Evolutionary conservation across 2,113 vertebrate genomes (phyloP).

Genomic region (Misgurnus mizolepis): DNA sequence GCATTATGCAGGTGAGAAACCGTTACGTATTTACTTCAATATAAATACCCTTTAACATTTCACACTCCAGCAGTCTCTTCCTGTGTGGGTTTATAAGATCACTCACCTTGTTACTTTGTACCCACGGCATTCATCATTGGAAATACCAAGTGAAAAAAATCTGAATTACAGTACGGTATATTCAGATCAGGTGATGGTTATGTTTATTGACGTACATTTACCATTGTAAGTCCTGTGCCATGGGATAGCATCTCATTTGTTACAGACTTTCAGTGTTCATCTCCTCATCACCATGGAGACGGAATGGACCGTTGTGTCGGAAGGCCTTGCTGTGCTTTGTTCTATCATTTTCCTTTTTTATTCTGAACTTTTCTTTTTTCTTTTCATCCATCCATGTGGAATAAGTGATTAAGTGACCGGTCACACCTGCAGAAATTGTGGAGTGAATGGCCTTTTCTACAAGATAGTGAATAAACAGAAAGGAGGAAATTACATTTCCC

Average conservation of each 20-base stretch:
- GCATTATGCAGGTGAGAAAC: constrained; percentile 77
- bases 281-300: constrained; percentile 17
- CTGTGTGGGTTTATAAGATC: background rate
- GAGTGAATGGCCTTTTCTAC: constrained; percentile 13
- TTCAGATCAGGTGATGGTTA: background rate
- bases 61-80: background rate
- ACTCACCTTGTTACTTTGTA: background rate
- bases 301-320: background rate
- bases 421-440: constrained; percentile 16
- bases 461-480: constrained; percentile 9
- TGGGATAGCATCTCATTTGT: background rate
- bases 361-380: background rate
- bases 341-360: background rate
- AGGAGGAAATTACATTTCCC: constrained; percentile 4
- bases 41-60: background rate
- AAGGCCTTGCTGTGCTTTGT: background rate
- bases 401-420: constrained; percentile 12
- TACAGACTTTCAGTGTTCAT: background rate
- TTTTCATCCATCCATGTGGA: background rate
- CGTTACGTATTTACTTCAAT: constrained; percentile 10
- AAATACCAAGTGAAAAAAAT: background rate
- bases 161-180: background rate
- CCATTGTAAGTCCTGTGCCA: background rate
- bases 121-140: background rate
- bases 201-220: background rate